Evolutionary conservation across 2,797 vertebrate species (phyloP).

Genomic region (Phrynocephalus vlangalii): DNA sequence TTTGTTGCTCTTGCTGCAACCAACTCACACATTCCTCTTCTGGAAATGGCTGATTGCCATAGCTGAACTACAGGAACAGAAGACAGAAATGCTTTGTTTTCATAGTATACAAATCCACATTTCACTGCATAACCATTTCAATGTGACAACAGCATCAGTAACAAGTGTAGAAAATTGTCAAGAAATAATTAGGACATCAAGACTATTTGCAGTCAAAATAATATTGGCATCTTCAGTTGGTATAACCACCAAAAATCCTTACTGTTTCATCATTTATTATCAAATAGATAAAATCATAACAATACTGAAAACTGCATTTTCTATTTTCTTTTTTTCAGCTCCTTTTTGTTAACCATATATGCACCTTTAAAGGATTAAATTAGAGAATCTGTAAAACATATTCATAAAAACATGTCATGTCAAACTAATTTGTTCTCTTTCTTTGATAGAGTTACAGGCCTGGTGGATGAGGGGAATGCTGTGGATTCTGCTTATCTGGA

Average conservation of each 20-base stretch:
- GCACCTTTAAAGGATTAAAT: background rate
- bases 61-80: constrained; percentile 24
- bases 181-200: constrained; percentile 37
- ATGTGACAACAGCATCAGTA: constrained; percentile 42
- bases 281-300: constrained; percentile 50
- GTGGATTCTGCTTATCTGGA: too few relatives aligned
- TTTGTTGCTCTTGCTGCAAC: background rate
- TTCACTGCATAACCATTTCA: constrained; percentile 44
- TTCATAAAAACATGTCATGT: background rate
- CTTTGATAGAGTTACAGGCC: too few relatives aligned
- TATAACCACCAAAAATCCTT: constrained; percentile 61
- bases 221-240: constrained; percentile 48
- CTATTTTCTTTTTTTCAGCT: background rate
- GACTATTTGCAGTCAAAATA: constrained; percentile 42
- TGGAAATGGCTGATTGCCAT: background rate
- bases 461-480: too few relatives aligned
- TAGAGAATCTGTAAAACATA: background rate
- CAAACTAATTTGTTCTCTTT: too few relatives aligned
- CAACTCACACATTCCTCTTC: background rate
- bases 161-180: constrained; percentile 51
- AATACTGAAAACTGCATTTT: constrained; percentile 30
- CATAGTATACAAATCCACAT: background rate
- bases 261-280: constrained; percentile 51
- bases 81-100: constrained; percentile 33
- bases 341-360: background rate